These are phyloP conservation scores for Parauchenoglanis ngamensis DNA, from an alignment of 2,797 vertebrate genomes.

Conservation along the genomic window DNA sequence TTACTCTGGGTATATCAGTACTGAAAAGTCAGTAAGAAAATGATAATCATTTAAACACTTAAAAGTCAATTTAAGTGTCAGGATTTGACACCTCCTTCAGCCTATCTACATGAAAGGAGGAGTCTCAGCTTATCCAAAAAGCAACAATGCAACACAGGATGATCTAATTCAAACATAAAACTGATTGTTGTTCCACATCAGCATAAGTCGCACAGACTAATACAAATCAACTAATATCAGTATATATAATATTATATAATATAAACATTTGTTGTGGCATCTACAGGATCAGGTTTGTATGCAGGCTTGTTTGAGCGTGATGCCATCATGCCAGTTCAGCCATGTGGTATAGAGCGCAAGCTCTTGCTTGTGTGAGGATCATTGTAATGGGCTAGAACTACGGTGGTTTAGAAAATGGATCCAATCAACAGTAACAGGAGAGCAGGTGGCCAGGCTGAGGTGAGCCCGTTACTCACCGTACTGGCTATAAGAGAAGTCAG, in stretches of 20 bases:
- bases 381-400: conserved; percentile 56
- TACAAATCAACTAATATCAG: neutral
- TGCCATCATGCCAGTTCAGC: conserved; percentile 70
- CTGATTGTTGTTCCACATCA: conserved; percentile 5
- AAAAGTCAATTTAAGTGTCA: conserved; percentile 14
- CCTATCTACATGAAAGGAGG: conserved; percentile 40
- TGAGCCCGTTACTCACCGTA: conserved; percentile 86
- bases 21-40: neutral
- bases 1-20: neutral
- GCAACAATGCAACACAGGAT: conserved; percentile 77
- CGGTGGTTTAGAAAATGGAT: conserved; percentile 56
- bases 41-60: neutral
- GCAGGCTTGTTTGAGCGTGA: conserved; percentile 71
- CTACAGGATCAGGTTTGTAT: conserved; percentile 32
- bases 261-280: conserved; percentile 24
- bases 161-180: conserved; percentile 80
- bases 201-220: conserved; percentile 11
- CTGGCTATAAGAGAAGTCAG: conserved; percentile 96
- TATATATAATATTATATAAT: neutral
- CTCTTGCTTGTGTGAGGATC: conserved; percentile 59
- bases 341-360: conserved; percentile 67
- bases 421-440: conserved; percentile 37
- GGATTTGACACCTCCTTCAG: neutral
- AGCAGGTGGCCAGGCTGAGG: conserved; percentile 21
- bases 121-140: conserved; percentile 53